These are phyloP conservation scores for Numenius arquata DNA, from an alignment of 2,113 vertebrate species.

Conservation along the genomic window DNA sequence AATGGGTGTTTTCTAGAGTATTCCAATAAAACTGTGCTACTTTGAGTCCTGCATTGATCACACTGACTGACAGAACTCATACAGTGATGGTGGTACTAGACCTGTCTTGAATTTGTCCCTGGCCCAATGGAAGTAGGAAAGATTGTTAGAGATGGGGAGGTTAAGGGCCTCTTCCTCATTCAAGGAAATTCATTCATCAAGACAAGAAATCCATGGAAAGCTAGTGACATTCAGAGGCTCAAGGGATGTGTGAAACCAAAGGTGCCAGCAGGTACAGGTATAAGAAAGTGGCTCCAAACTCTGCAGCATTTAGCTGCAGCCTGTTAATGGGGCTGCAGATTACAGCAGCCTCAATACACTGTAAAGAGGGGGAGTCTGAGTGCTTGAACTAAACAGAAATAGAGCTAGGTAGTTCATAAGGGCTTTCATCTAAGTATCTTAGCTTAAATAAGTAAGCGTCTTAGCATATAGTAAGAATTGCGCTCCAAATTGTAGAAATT, in stretches of 20 bases:
- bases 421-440: neutral
- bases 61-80: neutral
- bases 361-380: neutral
- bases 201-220: neutral
- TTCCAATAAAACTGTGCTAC: neutral
- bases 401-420: neutral
- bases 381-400: neutral
- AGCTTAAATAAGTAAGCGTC: neutral
- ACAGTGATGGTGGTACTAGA: neutral
- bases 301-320: neutral
- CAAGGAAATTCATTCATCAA: neutral
- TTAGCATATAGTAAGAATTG: too few species aligned
- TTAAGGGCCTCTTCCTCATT: neutral
- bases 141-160: neutral
- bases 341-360: neutral
- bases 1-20: neutral
- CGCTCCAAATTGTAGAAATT: neutral
- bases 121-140: neutral
- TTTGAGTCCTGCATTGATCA: neutral
- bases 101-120: neutral
- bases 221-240: neutral
- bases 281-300: neutral
- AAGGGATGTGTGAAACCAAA: neutral
- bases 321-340: neutral
- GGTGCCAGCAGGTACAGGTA: neutral